Percentiles rank a stretch among this genome's conserved stretches.
These are phyloP conservation scores for Okapia johnstoni DNA, from an alignment of 2,113 vertebrate species.

Conservation along the genomic window DNA sequence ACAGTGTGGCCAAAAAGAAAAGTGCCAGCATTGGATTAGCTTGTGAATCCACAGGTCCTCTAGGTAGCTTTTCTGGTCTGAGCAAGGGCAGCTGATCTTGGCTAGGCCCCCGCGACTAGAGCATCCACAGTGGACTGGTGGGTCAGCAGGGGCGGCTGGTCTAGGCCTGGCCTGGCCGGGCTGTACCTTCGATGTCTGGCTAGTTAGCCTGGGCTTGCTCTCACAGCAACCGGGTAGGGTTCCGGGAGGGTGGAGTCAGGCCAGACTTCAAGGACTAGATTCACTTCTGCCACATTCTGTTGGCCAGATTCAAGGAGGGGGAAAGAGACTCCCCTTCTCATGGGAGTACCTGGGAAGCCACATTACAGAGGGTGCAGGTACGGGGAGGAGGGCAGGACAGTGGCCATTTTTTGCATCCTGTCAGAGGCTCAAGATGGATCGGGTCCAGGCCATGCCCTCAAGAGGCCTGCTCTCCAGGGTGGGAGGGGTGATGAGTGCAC, in stretches of 20 bases:
- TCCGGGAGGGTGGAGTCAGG: neutral
- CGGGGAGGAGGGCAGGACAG: neutral
- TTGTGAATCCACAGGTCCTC: neutral
- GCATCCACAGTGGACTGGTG: neutral
- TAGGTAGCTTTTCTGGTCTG: neutral
- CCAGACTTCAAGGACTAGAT: neutral
- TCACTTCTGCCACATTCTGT: neutral
- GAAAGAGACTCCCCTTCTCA: neutral
- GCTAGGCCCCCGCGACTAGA: neutral
- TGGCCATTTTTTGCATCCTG: neutral
- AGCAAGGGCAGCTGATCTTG: neutral
- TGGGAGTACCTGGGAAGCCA: neutral
- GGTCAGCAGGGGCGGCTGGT: neutral
- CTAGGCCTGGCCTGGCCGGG: neutral
- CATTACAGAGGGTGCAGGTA: neutral
- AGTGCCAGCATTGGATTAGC: neutral
- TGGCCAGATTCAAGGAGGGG: neutral
- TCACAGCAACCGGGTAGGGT: neutral
- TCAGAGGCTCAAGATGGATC: neutral
- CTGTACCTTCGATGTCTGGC: neutral
- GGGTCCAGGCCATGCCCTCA: neutral
- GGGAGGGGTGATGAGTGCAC: neutral
- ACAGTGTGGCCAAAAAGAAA: neutral
- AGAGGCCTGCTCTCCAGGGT: neutral
- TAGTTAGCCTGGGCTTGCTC: neutral